Base-by-base conservation (phyloP, 2,888 invertebrate species). In the Xanthia icteritia region DNA sequence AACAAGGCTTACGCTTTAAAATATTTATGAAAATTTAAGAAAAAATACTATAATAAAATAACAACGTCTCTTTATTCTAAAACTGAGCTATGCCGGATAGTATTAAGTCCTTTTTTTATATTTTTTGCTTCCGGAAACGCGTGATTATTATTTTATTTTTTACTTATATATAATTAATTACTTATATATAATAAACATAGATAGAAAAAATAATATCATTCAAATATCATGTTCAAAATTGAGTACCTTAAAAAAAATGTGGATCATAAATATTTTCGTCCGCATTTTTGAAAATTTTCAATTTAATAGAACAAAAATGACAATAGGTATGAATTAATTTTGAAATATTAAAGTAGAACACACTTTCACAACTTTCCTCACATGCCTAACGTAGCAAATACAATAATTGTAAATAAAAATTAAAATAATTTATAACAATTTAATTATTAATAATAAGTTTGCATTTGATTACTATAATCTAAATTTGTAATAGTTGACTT, bases 1-100 rank as follows among this genome's bases (percentile, higher is more conserved):
- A 89, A 88, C 81, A 85, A 86, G 85, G 94, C 93, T 94, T 93
- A 83, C 86, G 94, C 95, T 93, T 94, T 56, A 86, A 86, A 87
- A 88, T 75, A 87, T 86, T 79, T 85, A 83, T 63, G 76, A 88
- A 90, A 89, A 86, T 79, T 69, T 86, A 88, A 83, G 79, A 83
- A 86, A 89, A 89, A 90, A 89, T 73, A 79, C 36, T 69, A 81
- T 87, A 88, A 89, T 91, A 83, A 66, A 58, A 83, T 45, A 91
- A 91, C 83, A 90, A 88, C 95, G 96, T 96, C 96, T 96, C 96
- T 95, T 92, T 92, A 91, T 91, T 93, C 90, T 92, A 93, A 94
- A 91, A 92, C 88, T 90, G 95, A 94, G 94, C 95, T 95, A 96
- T 91, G 96, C 95, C 95, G 96, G 96, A 94, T 94, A 92, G 85